Base-by-base conservation (phyloP, 2,797 vertebrate species). In the Danionella dracula region DNA sequence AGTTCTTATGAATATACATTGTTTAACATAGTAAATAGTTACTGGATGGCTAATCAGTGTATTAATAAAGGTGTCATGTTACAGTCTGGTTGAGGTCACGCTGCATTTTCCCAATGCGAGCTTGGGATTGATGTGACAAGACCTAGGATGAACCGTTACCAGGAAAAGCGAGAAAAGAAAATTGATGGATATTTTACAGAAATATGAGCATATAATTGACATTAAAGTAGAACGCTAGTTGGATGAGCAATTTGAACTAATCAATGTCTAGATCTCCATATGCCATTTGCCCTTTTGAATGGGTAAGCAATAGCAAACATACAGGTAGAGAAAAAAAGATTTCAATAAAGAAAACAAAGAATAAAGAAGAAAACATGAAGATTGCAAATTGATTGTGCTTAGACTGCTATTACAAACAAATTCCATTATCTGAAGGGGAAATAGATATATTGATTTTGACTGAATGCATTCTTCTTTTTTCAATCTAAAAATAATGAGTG, bases 381-480 rank as follows among this genome's bases (percentile, higher is more conserved):
- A 66, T 55, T 41, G 55, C 62, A 61, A 73, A 51, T 48, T 48
- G 32, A 71, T 60, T 56, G 21, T 31, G 17, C 59, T 70, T 67
- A 42, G 35, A 54, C 58, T 64, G 31, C 31, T 56, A 60, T 55
- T 70, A 76, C 51, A 74, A 74, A 35, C 5, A 2, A 29, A 59
- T 68, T 67, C 50, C 35, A 70, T 75, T 72, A 64, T 53, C n/a
- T n/a, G 32, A 34, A 23, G 59, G 68, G 70, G 27, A 75, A 59
- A 72, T 50, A 50, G 49, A 46, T 46, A 48, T 63, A 75, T 61
- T 62, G 60, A 73, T 71, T 75, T 71, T 40, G 44, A 45, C 44
- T 21, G 31, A 64, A 64, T 55, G 31, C 46, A 11, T 38, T 57
- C 55, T 63, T 70, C 13, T 50, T 64, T 45, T 61, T 72, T 55